Base-by-base conservation (phyloP, 2,113 vertebrate genomes). In the Chitala chitala region DNA sequence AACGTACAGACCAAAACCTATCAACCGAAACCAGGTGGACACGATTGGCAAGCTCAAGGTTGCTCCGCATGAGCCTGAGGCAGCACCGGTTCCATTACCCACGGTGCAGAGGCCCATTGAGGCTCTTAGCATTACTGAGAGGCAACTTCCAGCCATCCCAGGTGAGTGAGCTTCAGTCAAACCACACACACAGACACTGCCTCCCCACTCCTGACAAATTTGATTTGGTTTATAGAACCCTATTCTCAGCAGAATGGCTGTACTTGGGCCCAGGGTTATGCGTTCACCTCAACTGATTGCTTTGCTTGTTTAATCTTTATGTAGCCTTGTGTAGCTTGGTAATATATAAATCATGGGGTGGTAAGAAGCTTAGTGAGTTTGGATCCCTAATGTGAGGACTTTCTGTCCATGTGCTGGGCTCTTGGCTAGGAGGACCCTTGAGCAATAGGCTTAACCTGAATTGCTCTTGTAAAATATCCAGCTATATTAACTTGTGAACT, bases 71-170 rank as follows among this genome's bases (percentile, higher is more conserved):
- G 91, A 92, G 84, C 91, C 92, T 72, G 86, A 88, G 83, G 89
- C 90, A 79, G 89, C 91, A 56, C 92, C 91, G 72, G 87, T 90
- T 79, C 94, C 94, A 77, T 86, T 95, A 79, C 94, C 96, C 84
- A 94, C 93, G 71, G 91, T 90, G 76, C 93, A 94, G 92, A 92
- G 92, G 84, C 91, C 93, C 46, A 89, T 93, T 84, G 95, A 96
- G 88, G 94, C 94, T 74, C 89, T 96, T 84, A 92, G 91, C 79
- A 86, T 92, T 77, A 91, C 91, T 74, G 92, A 91, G 80, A 92
- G 91, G 84, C 91, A 90, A 72, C 85, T 91, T 79, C 92, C 90
- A 66, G 89, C 82, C 76, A 84, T 86, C 51, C 86, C 92, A 89
- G 93, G 94, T 95, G 80, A 94, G 93, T 77, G 31, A 69, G 17